phyloP scores from a whole-genome alignment of 2,888 invertebrate species.

The Rapana venosa region DNA sequence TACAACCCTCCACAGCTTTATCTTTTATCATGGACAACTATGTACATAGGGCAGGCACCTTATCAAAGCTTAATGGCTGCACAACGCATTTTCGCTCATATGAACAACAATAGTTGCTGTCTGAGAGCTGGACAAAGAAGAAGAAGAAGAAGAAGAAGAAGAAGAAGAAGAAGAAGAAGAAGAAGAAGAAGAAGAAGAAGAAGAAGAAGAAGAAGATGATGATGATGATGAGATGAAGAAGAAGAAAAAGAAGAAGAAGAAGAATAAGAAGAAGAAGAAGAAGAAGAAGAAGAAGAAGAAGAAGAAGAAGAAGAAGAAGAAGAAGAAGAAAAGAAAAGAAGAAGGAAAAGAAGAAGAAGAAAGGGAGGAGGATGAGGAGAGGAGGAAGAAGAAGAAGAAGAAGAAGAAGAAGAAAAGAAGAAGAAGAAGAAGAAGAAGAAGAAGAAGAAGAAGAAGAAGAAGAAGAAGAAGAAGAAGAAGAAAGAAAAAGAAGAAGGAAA shows the following conservation, averaged over 20 bases:
- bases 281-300: neutral
- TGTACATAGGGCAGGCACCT: too few species aligned
- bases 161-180: neutral
- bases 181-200: neutral
- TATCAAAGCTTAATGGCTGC: too few species aligned
- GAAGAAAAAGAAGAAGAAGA: neutral
- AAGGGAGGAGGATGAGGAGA: neutral
- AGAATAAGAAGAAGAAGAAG: neutral
- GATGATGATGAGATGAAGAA: neutral
- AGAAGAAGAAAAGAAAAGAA: neutral
- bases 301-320: neutral
- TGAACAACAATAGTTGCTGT: too few species aligned
- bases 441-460: too few species aligned
- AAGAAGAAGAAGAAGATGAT: neutral
- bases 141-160: neutral
- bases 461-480: conserved; percentile 11
- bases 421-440: neutral
- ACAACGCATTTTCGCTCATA: too few species aligned
- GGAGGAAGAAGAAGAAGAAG: neutral
- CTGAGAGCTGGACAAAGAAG: too few species aligned
- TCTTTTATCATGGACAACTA: too few species aligned
- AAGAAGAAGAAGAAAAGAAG: neutral
- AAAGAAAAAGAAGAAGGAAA: neutral
- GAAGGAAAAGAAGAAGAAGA: neutral
- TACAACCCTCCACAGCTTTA: too few species aligned